phyloP scores from a whole-genome alignment of 2,797 vertebrate genomes.

The Botia kubotai region DNA sequence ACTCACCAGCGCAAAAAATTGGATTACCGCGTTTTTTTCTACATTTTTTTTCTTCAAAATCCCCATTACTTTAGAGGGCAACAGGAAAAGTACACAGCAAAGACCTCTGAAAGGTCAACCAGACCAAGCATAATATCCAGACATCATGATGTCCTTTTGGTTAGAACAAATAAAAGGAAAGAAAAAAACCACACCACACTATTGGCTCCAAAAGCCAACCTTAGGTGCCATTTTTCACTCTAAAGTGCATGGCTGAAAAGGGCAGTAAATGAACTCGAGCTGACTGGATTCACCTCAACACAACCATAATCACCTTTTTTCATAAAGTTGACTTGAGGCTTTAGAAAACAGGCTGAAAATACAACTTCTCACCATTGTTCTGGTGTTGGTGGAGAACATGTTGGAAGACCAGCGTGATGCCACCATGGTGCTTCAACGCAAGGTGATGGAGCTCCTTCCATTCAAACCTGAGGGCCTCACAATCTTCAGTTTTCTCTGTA shows the following conservation, averaged over 20 bases:
- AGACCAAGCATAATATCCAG: conserved; percentile 2
- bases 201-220: background rate
- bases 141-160: conserved; percentile 7
- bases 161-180: background rate
- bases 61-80: conserved; percentile 12
- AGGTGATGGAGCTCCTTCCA: conserved; percentile 68
- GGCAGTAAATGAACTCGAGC: background rate
- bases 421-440: conserved; percentile 61
- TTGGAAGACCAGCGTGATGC: conserved; percentile 55
- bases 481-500: conserved; percentile 59
- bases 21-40: conserved; percentile 38
- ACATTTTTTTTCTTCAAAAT: conserved; percentile 43
- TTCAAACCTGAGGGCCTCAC: conserved; percentile 63
- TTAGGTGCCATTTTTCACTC: background rate
- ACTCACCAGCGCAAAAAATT: conserved; percentile 44
- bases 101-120: conserved; percentile 29
- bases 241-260: background rate
- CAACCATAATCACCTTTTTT: background rate
- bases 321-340: background rate
- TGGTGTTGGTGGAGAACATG: conserved; percentile 66
- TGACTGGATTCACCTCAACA: background rate
- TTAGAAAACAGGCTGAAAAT: background rate
- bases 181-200: background rate
- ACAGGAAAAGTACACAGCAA: background rate
- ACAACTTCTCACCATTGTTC: conserved; percentile 56